Conservation (phyloP, 2,888 invertebrate species). For the Acleris holmiana region DNA sequence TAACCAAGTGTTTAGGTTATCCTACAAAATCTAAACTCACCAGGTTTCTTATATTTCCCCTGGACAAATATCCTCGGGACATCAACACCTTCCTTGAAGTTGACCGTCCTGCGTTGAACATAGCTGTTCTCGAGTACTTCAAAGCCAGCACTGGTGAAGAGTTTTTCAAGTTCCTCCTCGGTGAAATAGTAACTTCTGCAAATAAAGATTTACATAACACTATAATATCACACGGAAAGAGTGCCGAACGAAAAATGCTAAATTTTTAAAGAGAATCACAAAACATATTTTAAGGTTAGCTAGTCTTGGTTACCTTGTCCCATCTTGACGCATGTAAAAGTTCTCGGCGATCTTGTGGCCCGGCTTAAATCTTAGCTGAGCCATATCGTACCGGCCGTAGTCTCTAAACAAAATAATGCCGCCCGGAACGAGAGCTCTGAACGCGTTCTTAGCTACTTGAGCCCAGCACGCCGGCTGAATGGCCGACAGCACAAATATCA, state of each 20-base stretch:
- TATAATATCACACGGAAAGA: too few relatives aligned
- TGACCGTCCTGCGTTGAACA: constrained; percentile 94
- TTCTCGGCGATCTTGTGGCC: constrained; percentile 96
- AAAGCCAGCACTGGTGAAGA: constrained; percentile 90
- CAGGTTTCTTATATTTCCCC: constrained; percentile 87
- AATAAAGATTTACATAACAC: constrained; percentile 40
- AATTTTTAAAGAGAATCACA: too few relatives aligned
- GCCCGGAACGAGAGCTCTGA: constrained; percentile 87
- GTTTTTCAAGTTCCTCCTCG: constrained; percentile 86
- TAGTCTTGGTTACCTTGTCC: constrained; percentile 88
- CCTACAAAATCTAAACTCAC: constrained; percentile 44
- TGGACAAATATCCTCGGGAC: constrained; percentile 97
- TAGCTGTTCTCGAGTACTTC: constrained; percentile 88
- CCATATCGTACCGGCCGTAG: constrained; percentile 98
- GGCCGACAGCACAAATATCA: constrained; percentile 98
- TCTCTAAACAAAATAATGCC: constrained; percentile 95
- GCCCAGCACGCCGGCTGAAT: constrained; percentile 94
- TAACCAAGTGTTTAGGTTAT: too few relatives aligned
- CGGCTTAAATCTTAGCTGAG: constrained; percentile 96
- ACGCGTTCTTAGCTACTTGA: constrained; percentile 86
- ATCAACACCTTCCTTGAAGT: constrained; percentile 95
- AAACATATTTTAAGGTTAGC: too few relatives aligned
- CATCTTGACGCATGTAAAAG: constrained; percentile 98
- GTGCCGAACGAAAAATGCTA: too few relatives aligned
- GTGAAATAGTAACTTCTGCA: constrained; percentile 92